Conservation (phyloP, 2,888 invertebrate species). For the Nycteola revayana region DNA sequence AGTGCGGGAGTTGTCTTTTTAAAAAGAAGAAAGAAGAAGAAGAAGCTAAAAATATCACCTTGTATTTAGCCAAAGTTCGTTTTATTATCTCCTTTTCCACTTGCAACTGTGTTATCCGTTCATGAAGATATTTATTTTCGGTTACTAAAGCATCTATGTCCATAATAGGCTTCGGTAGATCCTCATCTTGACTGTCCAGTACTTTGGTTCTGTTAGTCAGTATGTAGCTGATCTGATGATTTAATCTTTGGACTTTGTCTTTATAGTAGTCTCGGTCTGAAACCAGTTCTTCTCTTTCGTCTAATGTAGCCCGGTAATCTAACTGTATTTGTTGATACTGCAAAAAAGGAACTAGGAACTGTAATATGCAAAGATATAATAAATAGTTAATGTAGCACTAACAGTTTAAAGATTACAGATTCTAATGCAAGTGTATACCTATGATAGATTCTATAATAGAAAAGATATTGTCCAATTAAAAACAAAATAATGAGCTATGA, state of each 20-base stretch:
- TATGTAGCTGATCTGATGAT: conserved; percentile 88
- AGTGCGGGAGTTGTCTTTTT: too few relatives aligned
- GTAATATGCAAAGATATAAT: too few relatives aligned
- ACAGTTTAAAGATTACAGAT: too few relatives aligned
- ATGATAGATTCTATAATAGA: too few relatives aligned
- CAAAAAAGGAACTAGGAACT: too few relatives aligned
- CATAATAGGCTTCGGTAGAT: conserved; percentile 77
- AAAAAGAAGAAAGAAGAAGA: too few relatives aligned
- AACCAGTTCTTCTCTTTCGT: conserved; percentile 92
- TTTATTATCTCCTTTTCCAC: conserved; percentile 90
- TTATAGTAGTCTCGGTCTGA: conserved; percentile 92
- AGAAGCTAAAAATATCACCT: conserved; percentile 73
- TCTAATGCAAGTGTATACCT: too few relatives aligned
- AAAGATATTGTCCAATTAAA: too few relatives aligned
- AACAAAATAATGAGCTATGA: too few relatives aligned
- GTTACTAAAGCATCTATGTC: conserved; percentile 90
- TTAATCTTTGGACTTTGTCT: conserved; percentile 90
- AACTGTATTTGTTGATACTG: conserved; percentile 88
- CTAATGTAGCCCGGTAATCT: conserved; percentile 89
- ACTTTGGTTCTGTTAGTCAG: conserved; percentile 71
- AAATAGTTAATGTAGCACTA: too few relatives aligned
- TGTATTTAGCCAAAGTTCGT: conserved; percentile 88
- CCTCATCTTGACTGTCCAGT: conserved; percentile 41
- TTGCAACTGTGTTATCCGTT: conserved; percentile 88
- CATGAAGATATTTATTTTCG: conserved; percentile 93